Conservation (phyloP, 1,140 invertebrate species). For the Brevipalpus yothersi region DNA sequence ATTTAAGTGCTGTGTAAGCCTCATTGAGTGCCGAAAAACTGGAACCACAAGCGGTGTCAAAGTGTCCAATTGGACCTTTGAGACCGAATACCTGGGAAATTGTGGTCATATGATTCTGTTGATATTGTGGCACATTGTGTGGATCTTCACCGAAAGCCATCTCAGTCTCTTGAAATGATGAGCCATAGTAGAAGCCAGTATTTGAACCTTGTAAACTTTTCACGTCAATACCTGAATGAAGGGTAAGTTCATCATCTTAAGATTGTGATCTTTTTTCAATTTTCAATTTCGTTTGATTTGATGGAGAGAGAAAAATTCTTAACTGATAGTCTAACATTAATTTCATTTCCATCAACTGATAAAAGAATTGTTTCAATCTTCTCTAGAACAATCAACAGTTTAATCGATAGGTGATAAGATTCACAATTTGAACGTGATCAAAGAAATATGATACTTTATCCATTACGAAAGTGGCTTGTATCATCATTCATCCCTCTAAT, state of each 20-base stretch:
- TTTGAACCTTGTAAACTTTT: slow-evolving; percentile 27
- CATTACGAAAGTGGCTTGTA: too few species aligned
- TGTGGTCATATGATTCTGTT: slow-evolving; percentile 80
- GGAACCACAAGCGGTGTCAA: slow-evolving; percentile 80
- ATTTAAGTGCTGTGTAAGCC: slow-evolving; percentile 4
- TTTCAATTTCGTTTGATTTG: too few species aligned
- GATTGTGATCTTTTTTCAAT: too few species aligned
- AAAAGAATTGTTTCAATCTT: too few species aligned
- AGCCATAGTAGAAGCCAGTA: slow-evolving; percentile 74
- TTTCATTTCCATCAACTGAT: too few species aligned
- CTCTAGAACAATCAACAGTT: too few species aligned
- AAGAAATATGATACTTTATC: too few species aligned
- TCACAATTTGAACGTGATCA: too few species aligned
- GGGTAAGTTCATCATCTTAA: background rate
- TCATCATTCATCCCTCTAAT: too few species aligned
- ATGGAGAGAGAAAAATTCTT: too few species aligned
- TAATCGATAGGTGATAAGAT: too few species aligned
- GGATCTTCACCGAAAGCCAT: background rate
- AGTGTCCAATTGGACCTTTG: slow-evolving; percentile 54
- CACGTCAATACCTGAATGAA: slow-evolving; percentile 14
- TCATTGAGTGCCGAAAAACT: background rate
- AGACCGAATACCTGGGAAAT: slow-evolving; percentile 79
- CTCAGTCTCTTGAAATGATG: slow-evolving; percentile 26
- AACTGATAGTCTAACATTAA: too few species aligned
- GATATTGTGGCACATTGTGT: slow-evolving; percentile 46